Evolutionary conservation across 1,140 invertebrate genomes (phyloP).

Genomic region (Calosoma granatense): DNA sequence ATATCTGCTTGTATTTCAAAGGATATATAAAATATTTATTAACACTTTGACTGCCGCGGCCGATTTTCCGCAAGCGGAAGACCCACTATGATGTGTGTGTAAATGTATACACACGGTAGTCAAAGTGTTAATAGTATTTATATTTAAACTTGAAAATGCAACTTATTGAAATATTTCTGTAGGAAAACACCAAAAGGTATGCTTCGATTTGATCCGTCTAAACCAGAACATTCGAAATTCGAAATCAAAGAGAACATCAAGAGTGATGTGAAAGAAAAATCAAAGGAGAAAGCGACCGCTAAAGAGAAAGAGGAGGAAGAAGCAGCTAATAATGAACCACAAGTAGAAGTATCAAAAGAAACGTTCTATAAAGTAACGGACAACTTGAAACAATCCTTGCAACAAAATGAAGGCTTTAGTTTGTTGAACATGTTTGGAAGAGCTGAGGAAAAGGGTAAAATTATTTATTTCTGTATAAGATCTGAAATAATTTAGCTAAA

Average conservation of each 20-base stretch:
- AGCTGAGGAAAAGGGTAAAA: constrained; percentile 22
- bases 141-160: too few relatives aligned
- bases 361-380: constrained; percentile 52
- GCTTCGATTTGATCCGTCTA: constrained; percentile 49
- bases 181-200: constrained; percentile 32
- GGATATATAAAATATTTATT: too few relatives aligned
- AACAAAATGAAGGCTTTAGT: constrained; percentile 43
- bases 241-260: constrained; percentile 30
- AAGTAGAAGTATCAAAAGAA: constrained; percentile 45
- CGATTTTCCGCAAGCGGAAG: too few relatives aligned
- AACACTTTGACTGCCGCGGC: too few relatives aligned
- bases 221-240: constrained; percentile 46
- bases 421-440: constrained; percentile 44
- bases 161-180: neutral
- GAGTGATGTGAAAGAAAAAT: constrained; percentile 33
- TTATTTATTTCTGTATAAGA: constrained; percentile 3
- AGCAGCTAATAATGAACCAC: constrained; percentile 1
- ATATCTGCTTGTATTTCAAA: too few relatives aligned
- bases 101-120: too few relatives aligned
- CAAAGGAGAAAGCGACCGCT: too few relatives aligned
- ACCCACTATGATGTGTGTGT: too few relatives aligned
- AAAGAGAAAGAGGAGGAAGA: constrained; percentile 25
- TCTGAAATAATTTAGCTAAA: neutral
- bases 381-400: constrained; percentile 41
- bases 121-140: too few relatives aligned